These are phyloP conservation scores for Plebejus anna DNA, from an alignment of 2,888 invertebrate genomes.

Conservation along the genomic window DNA sequence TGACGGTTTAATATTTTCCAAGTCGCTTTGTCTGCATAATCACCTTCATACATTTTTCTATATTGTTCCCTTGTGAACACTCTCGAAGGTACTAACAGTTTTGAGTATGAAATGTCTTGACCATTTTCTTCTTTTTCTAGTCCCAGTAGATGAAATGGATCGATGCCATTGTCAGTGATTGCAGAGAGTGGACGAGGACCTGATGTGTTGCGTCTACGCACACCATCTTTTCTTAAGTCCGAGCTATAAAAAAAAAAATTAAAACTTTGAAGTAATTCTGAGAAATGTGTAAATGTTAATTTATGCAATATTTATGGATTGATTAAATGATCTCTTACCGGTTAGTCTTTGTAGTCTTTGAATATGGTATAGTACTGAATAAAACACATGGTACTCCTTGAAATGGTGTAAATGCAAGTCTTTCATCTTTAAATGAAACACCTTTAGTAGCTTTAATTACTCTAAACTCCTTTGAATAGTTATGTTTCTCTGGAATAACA, in stretches of 20 bases:
- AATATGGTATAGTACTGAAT: constrained; percentile 93
- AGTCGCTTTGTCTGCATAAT: constrained; percentile 64
- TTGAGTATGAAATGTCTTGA: constrained; percentile 95
- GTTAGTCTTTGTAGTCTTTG: constrained; percentile 81
- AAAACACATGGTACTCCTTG: constrained; percentile 90
- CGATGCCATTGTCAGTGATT: constrained; percentile 89
- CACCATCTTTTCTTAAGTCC: constrained; percentile 85
- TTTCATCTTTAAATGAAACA: constrained; percentile 87
- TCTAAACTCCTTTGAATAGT: constrained; percentile 78
- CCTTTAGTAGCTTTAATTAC: constrained; percentile 81
- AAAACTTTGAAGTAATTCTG: background rate
- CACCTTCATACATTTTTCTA: constrained; percentile 72
- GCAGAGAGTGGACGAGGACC: constrained; percentile 90
- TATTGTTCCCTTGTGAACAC: constrained; percentile 68
- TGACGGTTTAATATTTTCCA: constrained; percentile 68
- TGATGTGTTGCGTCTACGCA: constrained; percentile 89
- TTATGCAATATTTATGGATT: background rate
- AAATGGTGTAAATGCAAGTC: constrained; percentile 89
- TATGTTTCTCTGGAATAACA: constrained; percentile 78
- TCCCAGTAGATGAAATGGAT: constrained; percentile 92
- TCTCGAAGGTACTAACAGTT: constrained; percentile 88
- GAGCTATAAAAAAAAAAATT: constrained; percentile 47
- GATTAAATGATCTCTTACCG: constrained; percentile 67
- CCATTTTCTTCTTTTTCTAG: constrained; percentile 90
- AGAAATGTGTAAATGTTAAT: background rate